Percentiles rank a stretch among this genome's conserved stretches.
Evolutionary conservation across 2,797 vertebrate species (phyloP).

Genomic region (Acanthurus tractus): DNA sequence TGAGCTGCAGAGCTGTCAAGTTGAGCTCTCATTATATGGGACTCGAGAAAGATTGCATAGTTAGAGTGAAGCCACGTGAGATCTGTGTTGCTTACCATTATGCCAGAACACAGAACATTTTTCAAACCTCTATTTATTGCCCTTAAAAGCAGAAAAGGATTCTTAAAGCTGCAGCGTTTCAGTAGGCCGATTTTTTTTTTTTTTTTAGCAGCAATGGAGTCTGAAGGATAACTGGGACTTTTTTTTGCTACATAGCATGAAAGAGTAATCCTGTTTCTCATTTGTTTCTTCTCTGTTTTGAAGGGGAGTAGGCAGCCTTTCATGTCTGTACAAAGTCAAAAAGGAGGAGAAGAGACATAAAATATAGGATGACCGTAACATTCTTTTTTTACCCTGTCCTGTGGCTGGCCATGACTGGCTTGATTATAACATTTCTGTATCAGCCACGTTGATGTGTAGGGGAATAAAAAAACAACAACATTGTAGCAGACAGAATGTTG

Average conservation of each 20-base stretch:
- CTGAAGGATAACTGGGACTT: conserved; percentile 26
- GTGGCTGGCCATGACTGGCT: conserved; percentile 2
- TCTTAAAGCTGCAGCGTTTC: conserved; percentile 10
- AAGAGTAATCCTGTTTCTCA: conserved; percentile 26
- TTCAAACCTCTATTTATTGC: conserved; percentile 21
- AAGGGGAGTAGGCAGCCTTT: conserved; percentile 17
- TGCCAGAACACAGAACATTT: conserved; percentile 44
- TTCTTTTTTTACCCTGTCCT: background rate
- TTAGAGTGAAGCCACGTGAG: conserved; percentile 25
- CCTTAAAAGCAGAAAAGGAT: conserved; percentile 6
- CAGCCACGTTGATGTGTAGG: background rate
- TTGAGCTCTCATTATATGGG: conserved; percentile 23
- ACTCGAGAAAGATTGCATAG: conserved; percentile 1
- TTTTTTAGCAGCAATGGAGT: conserved; percentile 25
- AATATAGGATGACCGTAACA: background rate
- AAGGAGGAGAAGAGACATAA: conserved; percentile 17
- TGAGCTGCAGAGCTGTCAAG: conserved; percentile 23
- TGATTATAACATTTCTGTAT: conserved; percentile 4
- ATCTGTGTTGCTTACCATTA: conserved; percentile 27
- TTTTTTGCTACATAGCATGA: conserved; percentile 14
- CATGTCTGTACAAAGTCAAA: conserved; percentile 11
- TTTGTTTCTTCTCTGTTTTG: conserved; percentile 18
- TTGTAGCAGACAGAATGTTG: background rate
- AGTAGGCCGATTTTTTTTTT: background rate
- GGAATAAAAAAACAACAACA: conserved; percentile 11